A percentile compares a stretch with the other conserved stretches of the same genome.
phyloP scores from a whole-genome alignment of 2,113 vertebrate genomes.

The Eolophus roseicapilla region DNA sequence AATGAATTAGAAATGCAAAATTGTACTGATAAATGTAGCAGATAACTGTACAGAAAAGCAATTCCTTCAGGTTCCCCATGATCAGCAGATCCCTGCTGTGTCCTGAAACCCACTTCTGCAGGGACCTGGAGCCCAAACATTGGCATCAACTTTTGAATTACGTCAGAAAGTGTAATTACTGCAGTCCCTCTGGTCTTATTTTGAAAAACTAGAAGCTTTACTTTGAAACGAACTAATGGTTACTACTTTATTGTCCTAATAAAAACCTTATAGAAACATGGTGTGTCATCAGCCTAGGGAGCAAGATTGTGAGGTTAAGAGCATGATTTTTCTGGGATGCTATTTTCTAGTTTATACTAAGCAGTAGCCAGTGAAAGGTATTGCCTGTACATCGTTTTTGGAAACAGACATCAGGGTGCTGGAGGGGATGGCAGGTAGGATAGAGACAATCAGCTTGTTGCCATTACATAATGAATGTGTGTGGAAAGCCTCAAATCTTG shows the following conservation, averaged over 20 bases:
- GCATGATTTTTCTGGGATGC: rapidly evolving
- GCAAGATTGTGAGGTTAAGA: not conserved
- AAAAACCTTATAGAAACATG: not conserved
- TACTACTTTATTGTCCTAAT: not conserved
- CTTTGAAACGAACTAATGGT: not conserved
- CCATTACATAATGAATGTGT: not conserved
- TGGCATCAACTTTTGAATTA: not conserved
- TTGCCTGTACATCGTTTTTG: not conserved
- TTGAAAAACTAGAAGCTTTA: not conserved
- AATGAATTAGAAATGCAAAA: not conserved
- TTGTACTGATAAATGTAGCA: rapidly evolving
- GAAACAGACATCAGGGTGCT: rapidly evolving
- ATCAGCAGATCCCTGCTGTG: not conserved
- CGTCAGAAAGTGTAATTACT: not conserved
- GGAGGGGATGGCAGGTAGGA: not conserved
- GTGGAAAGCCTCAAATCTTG: not conserved
- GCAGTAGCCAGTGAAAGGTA: not conserved
- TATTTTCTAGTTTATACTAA: not conserved
- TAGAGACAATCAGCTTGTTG: not conserved
- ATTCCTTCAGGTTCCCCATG: not conserved
- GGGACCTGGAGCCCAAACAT: not conserved
- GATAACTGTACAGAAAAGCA: not conserved
- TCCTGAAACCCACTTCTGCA: not conserved
- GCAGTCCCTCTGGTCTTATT: not conserved
- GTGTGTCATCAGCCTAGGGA: rapidly evolving